phyloP scores from a whole-genome alignment of 2,888 invertebrate genomes.

The Ormyrus thymus region DNA sequence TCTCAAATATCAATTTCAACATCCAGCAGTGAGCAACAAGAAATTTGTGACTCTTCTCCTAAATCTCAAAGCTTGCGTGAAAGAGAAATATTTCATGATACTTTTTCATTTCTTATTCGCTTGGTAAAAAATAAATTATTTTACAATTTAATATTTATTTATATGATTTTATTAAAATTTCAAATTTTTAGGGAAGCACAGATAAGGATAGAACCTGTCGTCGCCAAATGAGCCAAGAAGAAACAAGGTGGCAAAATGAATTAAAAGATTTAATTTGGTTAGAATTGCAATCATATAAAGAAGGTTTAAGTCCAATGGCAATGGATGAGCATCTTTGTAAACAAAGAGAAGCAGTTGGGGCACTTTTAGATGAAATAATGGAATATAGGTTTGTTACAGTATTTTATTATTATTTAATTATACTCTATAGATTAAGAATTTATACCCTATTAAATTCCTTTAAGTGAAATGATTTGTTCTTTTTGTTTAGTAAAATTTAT shows the following conservation, averaged over 20 bases:
- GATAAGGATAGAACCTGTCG: slow-evolving; percentile 79
- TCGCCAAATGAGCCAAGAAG: slow-evolving; percentile 86
- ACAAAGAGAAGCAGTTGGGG: slow-evolving; percentile 83
- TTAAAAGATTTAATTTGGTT: slow-evolving; percentile 94
- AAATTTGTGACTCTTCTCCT: slow-evolving; percentile 58
- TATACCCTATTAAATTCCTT: neutral
- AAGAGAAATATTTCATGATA: slow-evolving; percentile 68
- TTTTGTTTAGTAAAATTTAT: too few species aligned
- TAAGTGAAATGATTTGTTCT: too few species aligned
- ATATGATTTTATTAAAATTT: slow-evolving; percentile 30
- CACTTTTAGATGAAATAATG: slow-evolving; percentile 84
- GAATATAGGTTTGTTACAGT: slow-evolving; percentile 79
- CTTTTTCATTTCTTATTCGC: slow-evolving; percentile 68
- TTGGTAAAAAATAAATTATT: slow-evolving; percentile 60
- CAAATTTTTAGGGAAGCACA: slow-evolving; percentile 77
- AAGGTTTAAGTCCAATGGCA: slow-evolving; percentile 84
- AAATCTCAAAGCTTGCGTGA: slow-evolving; percentile 63
- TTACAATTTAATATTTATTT: slow-evolving; percentile 17
- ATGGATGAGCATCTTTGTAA: slow-evolving; percentile 87
- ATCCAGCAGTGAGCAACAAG: slow-evolving; percentile 31
- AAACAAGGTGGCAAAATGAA: slow-evolving; percentile 91
- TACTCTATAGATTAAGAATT: neutral
- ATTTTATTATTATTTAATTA: too few species aligned
- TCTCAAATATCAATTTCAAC: slow-evolving; percentile 26
- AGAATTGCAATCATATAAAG: slow-evolving; percentile 90